phyloP scores from a whole-genome alignment of 1,140 invertebrate genomes.

The Hirudo medicinalis region DNA sequence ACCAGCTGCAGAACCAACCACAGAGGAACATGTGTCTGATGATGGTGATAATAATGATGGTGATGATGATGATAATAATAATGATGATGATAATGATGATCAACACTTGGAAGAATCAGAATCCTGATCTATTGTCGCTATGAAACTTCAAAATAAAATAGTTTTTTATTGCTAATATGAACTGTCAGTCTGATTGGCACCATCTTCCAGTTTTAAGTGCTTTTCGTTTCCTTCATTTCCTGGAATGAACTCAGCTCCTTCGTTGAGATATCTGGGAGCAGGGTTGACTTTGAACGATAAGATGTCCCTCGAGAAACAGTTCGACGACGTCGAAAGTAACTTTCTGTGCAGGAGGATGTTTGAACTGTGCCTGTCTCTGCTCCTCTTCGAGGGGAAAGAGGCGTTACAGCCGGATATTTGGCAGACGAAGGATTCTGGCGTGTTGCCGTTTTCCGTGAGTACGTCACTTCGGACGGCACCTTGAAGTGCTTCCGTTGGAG shows the following conservation, averaged over 20 bases:
- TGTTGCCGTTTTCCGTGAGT: background rate
- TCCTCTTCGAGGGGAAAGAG: conserved; percentile 83
- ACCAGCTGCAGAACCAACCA: background rate
- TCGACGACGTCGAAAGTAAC: conserved; percentile 29
- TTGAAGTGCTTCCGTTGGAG: too few species aligned
- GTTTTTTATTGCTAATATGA: too few species aligned
- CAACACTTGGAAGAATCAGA: too few species aligned
- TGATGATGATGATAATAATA: too few species aligned
- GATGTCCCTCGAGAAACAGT: background rate
- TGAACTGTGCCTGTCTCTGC: conserved; percentile 76
- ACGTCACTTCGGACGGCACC: too few species aligned
- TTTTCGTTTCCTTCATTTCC: conserved; percentile 1
- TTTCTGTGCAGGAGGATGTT: conserved; percentile 70
- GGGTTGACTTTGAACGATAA: background rate
- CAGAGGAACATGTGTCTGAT: background rate
- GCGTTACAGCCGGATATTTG: conserved; percentile 89
- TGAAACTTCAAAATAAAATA: too few species aligned
- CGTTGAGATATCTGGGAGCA: background rate
- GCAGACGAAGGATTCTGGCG: conserved; percentile 43
- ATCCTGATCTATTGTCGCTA: too few species aligned
- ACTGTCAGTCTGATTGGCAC: too few species aligned
- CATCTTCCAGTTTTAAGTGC: background rate
- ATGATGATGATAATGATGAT: too few species aligned
- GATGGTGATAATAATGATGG: background rate
- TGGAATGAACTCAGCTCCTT: background rate